Evolutionary conservation across 2,888 invertebrate species (phyloP), one percentile per base, ranked within the genome.

Genomic region (Anodontia alba): DNA sequence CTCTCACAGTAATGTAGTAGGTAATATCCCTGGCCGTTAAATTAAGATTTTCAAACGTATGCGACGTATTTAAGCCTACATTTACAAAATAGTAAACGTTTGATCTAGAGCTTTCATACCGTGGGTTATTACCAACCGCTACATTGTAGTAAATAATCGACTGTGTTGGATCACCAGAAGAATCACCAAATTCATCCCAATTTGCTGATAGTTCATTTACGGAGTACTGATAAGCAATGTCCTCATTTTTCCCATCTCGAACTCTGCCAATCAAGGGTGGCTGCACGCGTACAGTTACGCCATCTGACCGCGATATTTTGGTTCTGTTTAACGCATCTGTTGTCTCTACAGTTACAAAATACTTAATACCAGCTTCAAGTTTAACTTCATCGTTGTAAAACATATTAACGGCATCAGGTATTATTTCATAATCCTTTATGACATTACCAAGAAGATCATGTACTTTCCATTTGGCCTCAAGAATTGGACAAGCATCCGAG

Each of bases 1-100:
- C 90, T 26, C 91, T 79, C 3, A 92, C 91, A 12, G 91, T 91
- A 31, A 91, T 83, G 62, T 86, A 92, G 70, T 91, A 92, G 0
- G 83, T 84, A 5, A 87, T 86, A 31, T 83, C 67, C 70, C 88
- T 88, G 0, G 88, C 74, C 0, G 87, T 88, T 23, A 92, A 79
- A 68, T 87, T 89, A 36, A 92, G 70, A 54, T 88, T 74, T 42
- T 68, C 75, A 69, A 91, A 90, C 0, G 90, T 89, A 69, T 86
- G 83, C 10, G 84, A 84, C 31, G 78, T 89, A 62, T 91, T 89
- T 1, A 89, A 76, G 10, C 91, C 91, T n/a, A 91, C 90, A 69
- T 90, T 78, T 1, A 84, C 79, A 76, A 88, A 92, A 54, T 78
- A 87, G 66, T 89, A 87, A 1, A 91, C 83, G 77, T 91, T 91